Evolutionary conservation across 1,140 invertebrate species (phyloP), one percentile per base, ranked within the genome.

Genomic region (Drosophila dunni): DNA sequence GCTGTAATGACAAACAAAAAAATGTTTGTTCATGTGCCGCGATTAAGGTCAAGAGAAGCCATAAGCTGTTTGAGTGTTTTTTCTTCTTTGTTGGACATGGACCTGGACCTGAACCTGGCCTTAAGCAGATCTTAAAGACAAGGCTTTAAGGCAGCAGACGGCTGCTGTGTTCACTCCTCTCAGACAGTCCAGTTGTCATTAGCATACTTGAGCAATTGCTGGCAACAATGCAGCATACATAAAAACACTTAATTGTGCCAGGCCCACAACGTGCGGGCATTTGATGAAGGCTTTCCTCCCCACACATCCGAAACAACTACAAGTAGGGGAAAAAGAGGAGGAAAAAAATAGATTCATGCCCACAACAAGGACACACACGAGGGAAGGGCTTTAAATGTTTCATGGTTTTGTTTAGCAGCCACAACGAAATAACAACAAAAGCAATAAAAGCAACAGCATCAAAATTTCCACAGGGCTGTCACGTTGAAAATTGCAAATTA

Each of bases 221-320:
- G 57, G 57, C 56, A 62, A 74, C 65, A 74, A 68, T 56, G 74
- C 81, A 78, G 81, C 75, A 78, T 81, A 76, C 81, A 85, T 85
- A 85, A 85, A 85, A 86, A 75, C 78, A 85, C 81, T 85, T 85
- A 85, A 85, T 85, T 85, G 81, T 85, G 75, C 82, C 63, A 72
- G 78, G 82, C 78, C 81, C 78, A 81, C 82, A 84, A 78, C 81
- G 78, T 78, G 81, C 75, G 54, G 63, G 81, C 73, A 80, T 70
- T 74, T 82, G 75, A 78, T 82, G 79, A 71, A 51, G 79, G 74
- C 72, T 75, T 29, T 15, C 58, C 33, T 10, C 40, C 46, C 51
- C 46, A 62, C 60, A 62, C 45, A 50, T 62, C 34, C 34, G 34
- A 57, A 40, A 50, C 50, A 63, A 10, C 15, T 45, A 51, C 50